phyloP scores from a whole-genome alignment of 2,888 invertebrate species.

The Drosophila affinis region DNA sequence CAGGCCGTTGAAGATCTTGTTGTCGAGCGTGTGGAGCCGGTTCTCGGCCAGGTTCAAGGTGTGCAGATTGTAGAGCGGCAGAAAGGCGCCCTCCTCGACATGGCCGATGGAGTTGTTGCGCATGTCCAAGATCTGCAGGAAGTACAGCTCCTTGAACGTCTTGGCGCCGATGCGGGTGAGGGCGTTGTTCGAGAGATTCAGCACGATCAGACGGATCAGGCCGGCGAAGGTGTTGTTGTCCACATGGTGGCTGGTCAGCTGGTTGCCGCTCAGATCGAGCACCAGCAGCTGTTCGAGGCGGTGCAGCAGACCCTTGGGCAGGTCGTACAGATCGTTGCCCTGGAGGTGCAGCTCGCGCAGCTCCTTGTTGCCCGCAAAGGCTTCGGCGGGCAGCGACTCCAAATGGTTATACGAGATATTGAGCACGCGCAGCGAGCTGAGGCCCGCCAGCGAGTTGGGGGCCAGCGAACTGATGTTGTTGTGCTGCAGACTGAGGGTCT shows the following conservation, averaged over 20 bases:
- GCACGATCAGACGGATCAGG: constrained; percentile 91
- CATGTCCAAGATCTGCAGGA: constrained; percentile 93
- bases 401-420: constrained; percentile 95
- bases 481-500: constrained; percentile 91
- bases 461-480: constrained; percentile 93
- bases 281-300: constrained; percentile 92
- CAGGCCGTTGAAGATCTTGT: constrained; percentile 92
- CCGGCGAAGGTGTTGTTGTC: constrained; percentile 94
- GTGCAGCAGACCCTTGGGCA: constrained; percentile 93
- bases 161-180: constrained; percentile 92
- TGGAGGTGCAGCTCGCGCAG: constrained; percentile 92
- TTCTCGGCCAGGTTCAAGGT: constrained; percentile 95
- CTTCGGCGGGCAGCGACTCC: constrained; percentile 90
- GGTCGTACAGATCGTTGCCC: constrained; percentile 92
- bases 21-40: constrained; percentile 91
- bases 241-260: constrained; percentile 92
- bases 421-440: constrained; percentile 90
- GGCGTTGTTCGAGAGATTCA: constrained; percentile 94
- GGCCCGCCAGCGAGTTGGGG: constrained; percentile 90
- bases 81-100: constrained; percentile 93
- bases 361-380: constrained; percentile 92
- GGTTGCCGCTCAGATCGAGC: constrained; percentile 93
- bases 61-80: constrained; percentile 94
- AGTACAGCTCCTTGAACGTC: constrained; percentile 94
- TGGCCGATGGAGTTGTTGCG: constrained; percentile 95